phyloP scores from a whole-genome alignment of 1,140 invertebrate genomes.

The Euura lappo region DNA sequence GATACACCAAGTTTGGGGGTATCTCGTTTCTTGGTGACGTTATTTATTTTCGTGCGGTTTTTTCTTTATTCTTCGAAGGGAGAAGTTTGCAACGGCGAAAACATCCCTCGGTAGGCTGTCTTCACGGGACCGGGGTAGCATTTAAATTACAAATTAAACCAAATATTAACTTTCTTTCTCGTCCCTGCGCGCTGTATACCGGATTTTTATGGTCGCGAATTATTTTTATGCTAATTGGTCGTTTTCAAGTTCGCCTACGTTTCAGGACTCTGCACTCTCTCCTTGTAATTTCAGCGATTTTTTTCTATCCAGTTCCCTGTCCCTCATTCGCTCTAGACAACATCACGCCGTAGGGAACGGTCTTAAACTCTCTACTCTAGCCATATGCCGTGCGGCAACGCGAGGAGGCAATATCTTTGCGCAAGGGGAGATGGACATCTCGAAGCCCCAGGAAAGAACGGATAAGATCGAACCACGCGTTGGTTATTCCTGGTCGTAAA shows the following conservation, averaged over 20 bases:
- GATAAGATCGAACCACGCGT: neutral
- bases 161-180: slow-evolving; percentile 1
- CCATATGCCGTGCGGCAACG: neutral
- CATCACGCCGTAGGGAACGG: neutral
- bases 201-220: neutral
- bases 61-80: neutral
- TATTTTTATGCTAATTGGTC: slow-evolving; percentile 11
- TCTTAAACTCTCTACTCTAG: neutral
- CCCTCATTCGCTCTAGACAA: neutral
- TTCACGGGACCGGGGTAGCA: neutral
- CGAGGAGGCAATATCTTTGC: neutral
- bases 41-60: neutral
- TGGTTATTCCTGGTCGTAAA: neutral
- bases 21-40: neutral
- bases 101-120: neutral
- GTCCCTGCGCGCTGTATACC: neutral
- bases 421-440: slow-evolving; percentile 10
- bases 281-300: neutral
- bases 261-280: neutral
- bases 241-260: neutral
- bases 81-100: neutral
- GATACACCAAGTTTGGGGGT: no score
- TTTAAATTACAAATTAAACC: slow-evolving; percentile 7
- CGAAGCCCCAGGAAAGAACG: neutral
- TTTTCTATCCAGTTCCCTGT: neutral